phyloP scores from a whole-genome alignment of 2,888 invertebrate genomes.

The Pyralis farinalis region DNA sequence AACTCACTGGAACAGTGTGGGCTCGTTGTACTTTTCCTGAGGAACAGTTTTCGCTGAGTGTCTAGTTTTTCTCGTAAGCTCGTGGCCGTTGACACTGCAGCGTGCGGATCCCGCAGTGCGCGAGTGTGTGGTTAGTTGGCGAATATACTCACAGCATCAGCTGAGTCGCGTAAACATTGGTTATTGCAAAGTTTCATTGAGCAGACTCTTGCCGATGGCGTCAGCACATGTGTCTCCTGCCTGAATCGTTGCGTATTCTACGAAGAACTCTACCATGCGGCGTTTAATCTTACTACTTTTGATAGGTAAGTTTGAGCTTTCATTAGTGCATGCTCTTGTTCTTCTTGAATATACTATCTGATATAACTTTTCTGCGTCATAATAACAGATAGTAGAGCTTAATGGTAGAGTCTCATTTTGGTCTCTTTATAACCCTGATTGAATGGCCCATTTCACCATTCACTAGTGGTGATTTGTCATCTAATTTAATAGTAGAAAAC shows the following conservation, averaged over 20 bases:
- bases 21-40: constrained; percentile 28
- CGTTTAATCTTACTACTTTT: constrained; percentile 59
- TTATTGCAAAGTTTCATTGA: constrained; percentile 39
- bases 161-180: constrained; percentile 76
- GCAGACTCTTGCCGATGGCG: constrained; percentile 56
- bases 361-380: no score
- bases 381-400: no score
- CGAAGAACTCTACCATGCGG: constrained; percentile 58
- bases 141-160: constrained; percentile 62
- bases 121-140: constrained; percentile 78
- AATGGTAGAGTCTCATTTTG: no score
- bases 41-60: constrained; percentile 65
- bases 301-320: constrained; percentile 53
- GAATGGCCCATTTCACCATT: no score
- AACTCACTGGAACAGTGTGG: constrained; percentile 32
- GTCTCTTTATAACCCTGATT: no score
- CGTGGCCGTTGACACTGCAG: constrained; percentile 79
- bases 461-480: no score
- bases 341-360: no score
- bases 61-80: constrained; percentile 69
- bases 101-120: constrained; percentile 78
- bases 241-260: constrained; percentile 38
- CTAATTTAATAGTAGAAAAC: no score
- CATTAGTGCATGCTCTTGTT: not conserved
- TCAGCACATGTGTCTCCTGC: constrained; percentile 39